phyloP scores from a whole-genome alignment of 2,797 vertebrate genomes.

The Podargus strigoides region DNA sequence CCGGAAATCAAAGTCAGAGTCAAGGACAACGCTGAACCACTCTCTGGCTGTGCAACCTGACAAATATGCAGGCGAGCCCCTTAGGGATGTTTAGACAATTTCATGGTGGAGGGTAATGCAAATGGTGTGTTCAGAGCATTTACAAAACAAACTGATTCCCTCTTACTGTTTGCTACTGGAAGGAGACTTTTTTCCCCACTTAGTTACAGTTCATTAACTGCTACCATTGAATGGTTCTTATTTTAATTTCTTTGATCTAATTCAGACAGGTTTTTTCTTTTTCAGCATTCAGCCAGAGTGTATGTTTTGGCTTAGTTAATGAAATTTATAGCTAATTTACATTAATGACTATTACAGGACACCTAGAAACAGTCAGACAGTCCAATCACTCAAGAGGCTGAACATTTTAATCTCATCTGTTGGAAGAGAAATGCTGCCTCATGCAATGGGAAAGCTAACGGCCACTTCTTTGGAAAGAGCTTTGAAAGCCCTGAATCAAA shows the following conservation, averaged over 20 bases:
- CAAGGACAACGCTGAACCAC: background rate
- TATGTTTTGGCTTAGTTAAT: constrained; percentile 45
- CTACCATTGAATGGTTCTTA: constrained; percentile 41
- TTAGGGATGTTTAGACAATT: background rate
- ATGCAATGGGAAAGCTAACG: background rate
- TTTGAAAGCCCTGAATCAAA: background rate
- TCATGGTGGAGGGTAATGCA: background rate
- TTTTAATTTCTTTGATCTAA: constrained; percentile 66
- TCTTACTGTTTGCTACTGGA: background rate
- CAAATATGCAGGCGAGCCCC: background rate
- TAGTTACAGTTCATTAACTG: constrained; percentile 66
- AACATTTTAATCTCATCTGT: background rate
- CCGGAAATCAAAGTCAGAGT: background rate
- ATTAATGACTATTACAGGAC: constrained; percentile 24
- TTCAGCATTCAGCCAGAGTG: constrained; percentile 3
- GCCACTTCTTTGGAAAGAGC: background rate
- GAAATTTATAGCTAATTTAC: constrained; percentile 56
- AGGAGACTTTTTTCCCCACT: background rate
- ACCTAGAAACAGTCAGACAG: background rate
- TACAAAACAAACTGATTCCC: background rate
- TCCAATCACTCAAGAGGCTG: background rate
- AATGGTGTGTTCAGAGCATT: background rate
- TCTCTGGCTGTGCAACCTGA: background rate
- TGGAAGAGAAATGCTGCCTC: background rate
- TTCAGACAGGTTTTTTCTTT: constrained; percentile 29